Base-by-base conservation (phyloP, 1,140 invertebrate genomes). In the Mesaphorura yosii region DNA sequence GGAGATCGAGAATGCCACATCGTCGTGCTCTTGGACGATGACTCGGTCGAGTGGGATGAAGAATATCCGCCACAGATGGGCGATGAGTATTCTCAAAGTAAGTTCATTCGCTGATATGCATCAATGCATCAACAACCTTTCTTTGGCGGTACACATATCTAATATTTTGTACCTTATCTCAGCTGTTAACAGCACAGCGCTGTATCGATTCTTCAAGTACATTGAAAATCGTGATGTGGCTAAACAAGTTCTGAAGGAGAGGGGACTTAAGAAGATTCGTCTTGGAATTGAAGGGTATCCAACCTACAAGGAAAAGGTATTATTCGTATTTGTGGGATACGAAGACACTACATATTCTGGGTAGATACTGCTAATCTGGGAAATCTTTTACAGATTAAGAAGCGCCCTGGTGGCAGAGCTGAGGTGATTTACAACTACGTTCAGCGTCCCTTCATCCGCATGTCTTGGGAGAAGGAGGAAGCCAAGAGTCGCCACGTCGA, bases 401-500 rank as follows among this genome's bases (percentile, higher is more conserved):
- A 86, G 65, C 75, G 93, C 19, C 86, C 91, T 0, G 88, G 89
- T 12, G 90, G 90, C 14, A 74, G 90, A 31, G 83, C 88, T 2
- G 88, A 93, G 75, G 95, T 98, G 1, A 95, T 98, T 57, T 99
- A 99, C 72, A 98, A 98, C 70, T 99, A 99, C 69, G 94, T 98
- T 0, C 96, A 99, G 68, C 75, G 96, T n/a, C 95, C 96, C 0
- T 99, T 99, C 68, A 89, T 99, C 40, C 90, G 95, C 64, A 96
- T 98, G 89, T 98, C 93, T 0, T 99, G 96, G 96, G 96, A 99
- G 68, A 98, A 98, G 64, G 94, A 99, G 66, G 96, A 99, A 68
- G 93, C 93, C 0, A 97, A 96, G 66, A 95, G 90, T 68, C 80
- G 96, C 5, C 96, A 99, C 70, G 96, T 99, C 0, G 96, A 99